Conservation (phyloP, 2,888 invertebrate genomes). For the Ichneumoninae sp. region DNA sequence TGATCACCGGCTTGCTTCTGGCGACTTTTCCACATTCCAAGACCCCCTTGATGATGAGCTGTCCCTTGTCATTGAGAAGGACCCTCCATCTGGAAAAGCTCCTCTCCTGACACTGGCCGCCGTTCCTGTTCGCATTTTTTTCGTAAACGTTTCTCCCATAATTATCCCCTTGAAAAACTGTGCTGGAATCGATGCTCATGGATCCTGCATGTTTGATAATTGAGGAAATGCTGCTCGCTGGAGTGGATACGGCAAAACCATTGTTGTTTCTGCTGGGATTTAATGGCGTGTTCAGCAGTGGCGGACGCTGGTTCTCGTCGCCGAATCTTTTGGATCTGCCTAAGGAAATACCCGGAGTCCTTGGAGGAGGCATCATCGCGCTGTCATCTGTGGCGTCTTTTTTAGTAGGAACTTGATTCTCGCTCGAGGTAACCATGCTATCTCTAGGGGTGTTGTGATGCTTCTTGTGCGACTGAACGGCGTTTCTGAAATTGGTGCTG, state of each 20-base stretch:
- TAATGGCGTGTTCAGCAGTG: constrained; percentile 9
- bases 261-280: constrained; percentile 6
- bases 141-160: background rate
- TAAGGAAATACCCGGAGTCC: constrained; percentile 25
- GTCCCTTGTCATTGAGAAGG: constrained; percentile 72
- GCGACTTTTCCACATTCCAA: constrained; percentile 75
- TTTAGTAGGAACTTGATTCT: constrained; percentile 66
- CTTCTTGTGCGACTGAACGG: constrained; percentile 59
- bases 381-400: constrained; percentile 57
- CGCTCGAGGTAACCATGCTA: constrained; percentile 73
- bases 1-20: constrained; percentile 78
- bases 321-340: constrained; percentile 10
- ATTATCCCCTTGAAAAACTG: constrained; percentile 34
- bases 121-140: background rate
- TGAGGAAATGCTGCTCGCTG: constrained; percentile 46
- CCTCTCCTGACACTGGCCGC: constrained; percentile 51
- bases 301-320: constrained; percentile 11
- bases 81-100: constrained; percentile 77
- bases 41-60: constrained; percentile 78
- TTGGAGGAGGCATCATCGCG: constrained; percentile 76
- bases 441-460: background rate
- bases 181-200: constrained; percentile 4
- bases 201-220: constrained; percentile 34
- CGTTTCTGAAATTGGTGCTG: constrained; percentile 76
- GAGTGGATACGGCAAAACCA: constrained; percentile 31